Evolutionary conservation across 2,888 invertebrate genomes (phyloP), one percentile per base, ranked within the genome.

Genomic region (Crematogaster levior): DNA sequence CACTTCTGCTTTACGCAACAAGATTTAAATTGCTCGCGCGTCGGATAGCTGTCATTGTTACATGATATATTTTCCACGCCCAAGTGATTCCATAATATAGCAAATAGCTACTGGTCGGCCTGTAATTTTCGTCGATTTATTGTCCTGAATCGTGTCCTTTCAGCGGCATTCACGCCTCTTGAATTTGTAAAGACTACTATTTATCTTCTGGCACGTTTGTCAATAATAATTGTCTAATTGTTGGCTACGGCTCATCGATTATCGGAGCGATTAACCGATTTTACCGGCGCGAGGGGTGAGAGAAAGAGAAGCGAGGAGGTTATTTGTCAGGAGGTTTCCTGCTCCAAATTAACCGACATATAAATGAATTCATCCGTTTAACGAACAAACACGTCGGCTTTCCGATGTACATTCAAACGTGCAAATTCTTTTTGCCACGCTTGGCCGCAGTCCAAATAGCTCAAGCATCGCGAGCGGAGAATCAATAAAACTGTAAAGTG

Each of bases 401-500:
- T 82, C 81, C 84, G 56, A n/a, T 81, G 61, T 81, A 61, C 81
- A 24, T 58, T 72, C 81, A 58, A 79, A 73, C 82, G 75, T 58
- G 72, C 60, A 79, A 74, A 63, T 72, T 75, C 79, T 86, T 85
- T 84, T 82, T 58, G 21, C 30, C 21, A 27, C 81, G 65, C 40
- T 61, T 88, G 87, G 87, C 84, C 60, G 43, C 48, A 21, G 30
- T 77, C 88, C 89, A 87, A 85, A 85, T 83, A 88, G 74, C 37
- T 1, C 63, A 82, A 66, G 56, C 34, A 46, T 87, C 89, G 77
- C 85, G 77, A 88, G 79, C 82, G 88, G 84, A 84, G 87, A 87
- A 89, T 88, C 88, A 82, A 88, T 89, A 84, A 82, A 84, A 87
- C 80, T 84, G 80, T 68, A 83, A 85, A 87, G 80, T 83, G 84